Evolutionary conservation across 2,113 vertebrate genomes (phyloP).

Genomic region (Percina caprodes): DNA sequence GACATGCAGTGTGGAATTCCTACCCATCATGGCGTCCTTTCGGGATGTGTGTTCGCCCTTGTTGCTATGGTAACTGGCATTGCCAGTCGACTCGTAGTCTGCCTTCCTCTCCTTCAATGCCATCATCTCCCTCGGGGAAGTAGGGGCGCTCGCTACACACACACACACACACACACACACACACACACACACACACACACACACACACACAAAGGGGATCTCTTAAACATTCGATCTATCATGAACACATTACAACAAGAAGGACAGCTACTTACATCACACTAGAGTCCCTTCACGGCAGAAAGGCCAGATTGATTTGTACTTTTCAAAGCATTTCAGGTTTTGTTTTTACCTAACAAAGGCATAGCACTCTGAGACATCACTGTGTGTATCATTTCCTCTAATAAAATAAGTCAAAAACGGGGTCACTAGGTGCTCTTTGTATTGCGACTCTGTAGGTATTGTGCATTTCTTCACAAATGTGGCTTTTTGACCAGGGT

Average conservation of each 20-base stretch:
- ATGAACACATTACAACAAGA: slow-evolving; percentile 3
- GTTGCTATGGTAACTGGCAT: slow-evolving; percentile 91
- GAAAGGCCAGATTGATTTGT: slow-evolving; percentile 6
- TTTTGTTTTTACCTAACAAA: slow-evolving; percentile 33
- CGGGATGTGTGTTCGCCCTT: slow-evolving; percentile 97
- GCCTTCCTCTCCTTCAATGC: slow-evolving; percentile 96
- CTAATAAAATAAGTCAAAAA: slow-evolving; percentile 25
- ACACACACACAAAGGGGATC: slow-evolving; percentile 27
- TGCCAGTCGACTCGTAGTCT: slow-evolving; percentile 95
- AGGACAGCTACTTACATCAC: slow-evolving; percentile 18
- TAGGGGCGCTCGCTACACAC: slow-evolving; percentile 92
- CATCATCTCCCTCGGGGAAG: slow-evolving; percentile 98
- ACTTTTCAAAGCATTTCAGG: neutral
- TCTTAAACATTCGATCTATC: slow-evolving; percentile 31
- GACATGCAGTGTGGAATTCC: slow-evolving; percentile 26
- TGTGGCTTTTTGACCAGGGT: slow-evolving; percentile 25
- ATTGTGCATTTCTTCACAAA: slow-evolving; percentile 23
- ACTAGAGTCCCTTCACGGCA: slow-evolving; percentile 21
- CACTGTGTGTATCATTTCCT: slow-evolving; percentile 3
- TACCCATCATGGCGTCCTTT: slow-evolving; percentile 96
- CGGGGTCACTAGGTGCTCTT: neutral
- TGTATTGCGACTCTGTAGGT: slow-evolving; percentile 11
- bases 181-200: slow-evolving; percentile 38
- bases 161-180: slow-evolving; percentile 35
- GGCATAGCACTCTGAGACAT: slow-evolving; percentile 1